Percentiles rank a stretch among this genome's conserved stretches.
Conservation (phyloP, 2,888 invertebrate species). For the Conchocele bisecta region DNA sequence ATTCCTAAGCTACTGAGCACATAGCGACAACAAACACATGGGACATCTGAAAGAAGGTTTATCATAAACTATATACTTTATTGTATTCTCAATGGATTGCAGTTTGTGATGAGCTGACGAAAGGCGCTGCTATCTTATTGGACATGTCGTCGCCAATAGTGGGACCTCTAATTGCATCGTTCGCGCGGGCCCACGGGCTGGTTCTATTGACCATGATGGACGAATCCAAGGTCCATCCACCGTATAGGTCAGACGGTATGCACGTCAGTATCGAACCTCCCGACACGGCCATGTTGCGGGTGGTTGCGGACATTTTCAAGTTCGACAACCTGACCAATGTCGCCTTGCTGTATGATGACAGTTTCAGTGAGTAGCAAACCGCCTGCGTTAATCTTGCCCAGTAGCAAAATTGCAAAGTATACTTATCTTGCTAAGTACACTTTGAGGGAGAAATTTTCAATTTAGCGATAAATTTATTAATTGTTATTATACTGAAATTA, state of each 20-base stretch:
- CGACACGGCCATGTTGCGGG: slow-evolving; percentile 86
- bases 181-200: slow-evolving; percentile 70
- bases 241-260: slow-evolving; percentile 35
- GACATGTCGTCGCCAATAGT: slow-evolving; percentile 72
- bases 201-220: slow-evolving; percentile 73
- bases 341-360: slow-evolving; percentile 94
- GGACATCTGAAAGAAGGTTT: no score
- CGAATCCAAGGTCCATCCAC: slow-evolving; percentile 42
- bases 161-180: slow-evolving; percentile 69
- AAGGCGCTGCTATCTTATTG: slow-evolving; percentile 65
- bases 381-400: no score
- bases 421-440: no score
- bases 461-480: no score
- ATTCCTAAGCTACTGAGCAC: no score
- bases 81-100: no score
- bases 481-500: no score
- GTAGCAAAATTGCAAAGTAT: no score
- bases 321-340: slow-evolving; percentile 95
- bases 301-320: slow-evolving; percentile 91
- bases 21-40: no score
- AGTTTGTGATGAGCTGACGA: slow-evolving; percentile 68
- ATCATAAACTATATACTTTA: no score
- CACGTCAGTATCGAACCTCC: slow-evolving; percentile 56
- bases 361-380: slow-evolving; percentile 89
- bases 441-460: no score